Conservation (phyloP, 2,113 vertebrate species). For the Megalops atlanticus region DNA sequence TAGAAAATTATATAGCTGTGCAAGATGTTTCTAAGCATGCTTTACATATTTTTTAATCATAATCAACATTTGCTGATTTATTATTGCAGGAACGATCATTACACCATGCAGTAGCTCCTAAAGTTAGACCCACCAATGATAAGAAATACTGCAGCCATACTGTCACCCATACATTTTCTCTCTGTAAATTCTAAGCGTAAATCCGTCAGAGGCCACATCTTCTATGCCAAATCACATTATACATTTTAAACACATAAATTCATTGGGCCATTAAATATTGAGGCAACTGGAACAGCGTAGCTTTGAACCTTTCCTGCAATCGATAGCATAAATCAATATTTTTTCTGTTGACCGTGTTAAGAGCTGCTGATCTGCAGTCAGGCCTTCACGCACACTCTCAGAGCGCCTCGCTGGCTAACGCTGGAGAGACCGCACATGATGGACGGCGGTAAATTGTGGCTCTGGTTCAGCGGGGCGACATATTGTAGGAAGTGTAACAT, state of each 20-base stretch:
- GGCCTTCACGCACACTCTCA: constrained; percentile 18
- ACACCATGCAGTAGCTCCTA: not conserved
- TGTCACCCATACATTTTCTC: not conserved
- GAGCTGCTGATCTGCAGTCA: constrained; percentile 25
- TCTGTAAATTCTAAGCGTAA: constrained; percentile 15
- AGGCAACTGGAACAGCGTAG: constrained; percentile 25
- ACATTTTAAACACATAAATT: constrained; percentile 35
- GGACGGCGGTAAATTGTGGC: constrained; percentile 34
- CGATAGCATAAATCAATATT: constrained; percentile 38
- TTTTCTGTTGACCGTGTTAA: constrained; percentile 32
- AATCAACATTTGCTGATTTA: not conserved
- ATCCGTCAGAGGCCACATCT: constrained; percentile 24
- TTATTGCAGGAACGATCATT: not conserved
- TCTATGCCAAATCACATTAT: constrained; percentile 29
- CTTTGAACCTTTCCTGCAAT: constrained; percentile 31
- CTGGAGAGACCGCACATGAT: constrained; percentile 6
- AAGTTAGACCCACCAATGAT: not conserved
- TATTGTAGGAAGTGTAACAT: constrained; percentile 20
- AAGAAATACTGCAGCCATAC: not conserved
- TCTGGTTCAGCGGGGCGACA: constrained; percentile 28
- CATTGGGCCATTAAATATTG: constrained; percentile 36
- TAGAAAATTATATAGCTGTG: too few species aligned
- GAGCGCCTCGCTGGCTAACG: constrained; percentile 33
- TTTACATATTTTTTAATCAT: not conserved
- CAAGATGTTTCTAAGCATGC: too few species aligned